Conservation (phyloP, 2,888 invertebrate genomes). For the Caenorhabditis uteleia region DNA sequence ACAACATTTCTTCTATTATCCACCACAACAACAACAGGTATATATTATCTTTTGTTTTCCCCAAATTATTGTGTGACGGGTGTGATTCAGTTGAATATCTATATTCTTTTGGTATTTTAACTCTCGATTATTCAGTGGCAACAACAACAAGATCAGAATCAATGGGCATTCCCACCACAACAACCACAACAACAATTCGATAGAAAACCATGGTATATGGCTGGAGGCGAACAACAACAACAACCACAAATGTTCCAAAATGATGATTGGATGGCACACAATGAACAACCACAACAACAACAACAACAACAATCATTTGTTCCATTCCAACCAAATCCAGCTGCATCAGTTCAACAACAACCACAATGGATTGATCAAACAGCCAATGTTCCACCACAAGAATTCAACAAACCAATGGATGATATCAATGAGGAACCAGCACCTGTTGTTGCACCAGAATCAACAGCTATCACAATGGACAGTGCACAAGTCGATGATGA, state of each 20-base stretch:
- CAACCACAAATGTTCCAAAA: constrained; percentile 8
- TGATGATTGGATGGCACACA: constrained; percentile 26
- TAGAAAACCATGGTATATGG: constrained; percentile 15
- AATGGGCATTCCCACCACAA: background rate
- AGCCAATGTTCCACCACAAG: constrained; percentile 3
- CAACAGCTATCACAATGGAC: constrained; percentile 12
- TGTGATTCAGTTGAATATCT: no score
- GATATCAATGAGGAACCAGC: constrained; percentile 19
- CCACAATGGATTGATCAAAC: constrained; percentile 12
- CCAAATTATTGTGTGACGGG: no score
- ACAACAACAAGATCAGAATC: constrained; percentile 5
- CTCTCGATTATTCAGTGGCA: constrained; percentile 16
- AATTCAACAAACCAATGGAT: constrained; percentile 17
- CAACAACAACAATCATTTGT: no score
- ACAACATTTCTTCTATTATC: constrained; percentile 2
- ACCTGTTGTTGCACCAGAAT: constrained; percentile 11
- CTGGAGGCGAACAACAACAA: constrained; percentile 7
- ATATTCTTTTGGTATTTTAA: no score
- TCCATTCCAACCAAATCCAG: constrained; percentile 37
- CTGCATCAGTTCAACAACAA: constrained; percentile 11
- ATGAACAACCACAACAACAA: constrained; percentile 6
- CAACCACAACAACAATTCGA: constrained; percentile 1
- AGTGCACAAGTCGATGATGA: background rate
- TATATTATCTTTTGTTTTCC: no score
- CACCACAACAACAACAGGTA: no score